phyloP scores from a whole-genome alignment of 2,113 vertebrate genomes.

The Actinemys pallida region DNA sequence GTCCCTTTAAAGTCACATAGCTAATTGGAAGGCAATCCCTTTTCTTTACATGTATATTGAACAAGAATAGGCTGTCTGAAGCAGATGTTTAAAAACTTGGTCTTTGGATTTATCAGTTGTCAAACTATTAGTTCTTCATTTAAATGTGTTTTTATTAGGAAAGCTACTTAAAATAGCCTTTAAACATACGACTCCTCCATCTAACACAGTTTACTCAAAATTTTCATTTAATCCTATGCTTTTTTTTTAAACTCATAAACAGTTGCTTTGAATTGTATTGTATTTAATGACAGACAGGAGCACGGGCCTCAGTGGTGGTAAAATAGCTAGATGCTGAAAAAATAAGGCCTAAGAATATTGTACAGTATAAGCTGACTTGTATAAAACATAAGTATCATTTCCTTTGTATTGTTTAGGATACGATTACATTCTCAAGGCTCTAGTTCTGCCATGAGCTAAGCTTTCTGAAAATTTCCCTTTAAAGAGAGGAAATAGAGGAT shows the following conservation, averaged over 20 bases:
- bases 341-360: background rate
- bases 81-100: background rate
- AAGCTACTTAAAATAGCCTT: background rate
- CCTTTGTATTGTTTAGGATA: background rate
- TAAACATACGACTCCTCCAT: background rate
- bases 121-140: background rate
- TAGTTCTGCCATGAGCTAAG: background rate
- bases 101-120: background rate
- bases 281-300: background rate
- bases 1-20: background rate
- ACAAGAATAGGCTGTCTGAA: background rate
- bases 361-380: background rate
- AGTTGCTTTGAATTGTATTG: background rate
- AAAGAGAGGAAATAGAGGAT: background rate
- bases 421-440: background rate
- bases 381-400: background rate
- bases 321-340: background rate
- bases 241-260: accelerated
- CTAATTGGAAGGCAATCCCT: background rate
- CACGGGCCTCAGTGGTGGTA: background rate
- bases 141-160: background rate
- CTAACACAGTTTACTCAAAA: background rate
- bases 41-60: background rate
- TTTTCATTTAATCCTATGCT: background rate
- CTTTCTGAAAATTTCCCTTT: background rate